Conservation (phyloP, 2,888 invertebrate genomes). For the Epiblema foenella region DNA sequence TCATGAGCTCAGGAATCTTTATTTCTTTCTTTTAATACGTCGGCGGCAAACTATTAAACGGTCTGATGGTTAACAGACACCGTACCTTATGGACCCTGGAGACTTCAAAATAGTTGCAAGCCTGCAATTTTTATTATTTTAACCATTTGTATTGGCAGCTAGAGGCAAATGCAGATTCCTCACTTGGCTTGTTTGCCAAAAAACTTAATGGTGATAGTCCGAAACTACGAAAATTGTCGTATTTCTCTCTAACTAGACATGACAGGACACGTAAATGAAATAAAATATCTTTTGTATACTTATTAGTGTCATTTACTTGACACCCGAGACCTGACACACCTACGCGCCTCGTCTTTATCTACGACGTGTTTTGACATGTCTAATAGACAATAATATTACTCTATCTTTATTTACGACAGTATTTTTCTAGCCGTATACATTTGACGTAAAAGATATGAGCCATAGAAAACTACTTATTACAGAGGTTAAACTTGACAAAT, state of each 20-base stretch:
- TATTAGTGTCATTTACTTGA: background rate
- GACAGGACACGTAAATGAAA: too few species aligned
- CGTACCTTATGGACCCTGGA: too few species aligned
- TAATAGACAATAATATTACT: background rate
- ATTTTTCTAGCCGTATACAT: background rate
- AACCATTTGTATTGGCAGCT: too few species aligned
- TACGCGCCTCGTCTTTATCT: background rate
- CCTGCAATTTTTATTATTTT: too few species aligned
- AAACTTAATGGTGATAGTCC: too few species aligned
- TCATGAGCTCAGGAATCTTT: background rate
- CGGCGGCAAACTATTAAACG: too few species aligned
- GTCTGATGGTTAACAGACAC: too few species aligned
- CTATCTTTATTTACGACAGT: background rate
- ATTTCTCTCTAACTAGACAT: background rate
- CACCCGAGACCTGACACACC: background rate
- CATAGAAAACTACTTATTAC: background rate
- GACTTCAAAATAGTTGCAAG: too few species aligned
- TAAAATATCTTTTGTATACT: too few species aligned
- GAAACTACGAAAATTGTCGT: background rate
- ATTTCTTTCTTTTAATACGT: too few species aligned
- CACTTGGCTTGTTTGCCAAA: too few species aligned
- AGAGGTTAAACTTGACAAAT: background rate
- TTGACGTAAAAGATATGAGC: background rate
- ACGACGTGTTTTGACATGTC: background rate
- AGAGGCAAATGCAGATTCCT: too few species aligned